Conservation (phyloP, 2,113 vertebrate species). For the Syngnathus floridae region DNA sequence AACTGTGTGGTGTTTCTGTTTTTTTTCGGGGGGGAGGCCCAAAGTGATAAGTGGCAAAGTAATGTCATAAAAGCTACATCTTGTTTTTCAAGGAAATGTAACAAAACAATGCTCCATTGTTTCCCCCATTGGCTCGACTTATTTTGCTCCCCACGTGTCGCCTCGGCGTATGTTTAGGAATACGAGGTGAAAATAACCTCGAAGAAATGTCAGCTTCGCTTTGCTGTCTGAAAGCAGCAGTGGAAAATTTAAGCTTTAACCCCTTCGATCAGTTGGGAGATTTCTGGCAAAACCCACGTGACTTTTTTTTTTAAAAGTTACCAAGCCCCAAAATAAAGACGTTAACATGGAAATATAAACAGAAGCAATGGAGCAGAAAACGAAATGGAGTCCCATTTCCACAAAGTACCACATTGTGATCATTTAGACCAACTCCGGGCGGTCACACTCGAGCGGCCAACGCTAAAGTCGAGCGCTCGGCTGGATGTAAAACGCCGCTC, state of each 20-base stretch:
- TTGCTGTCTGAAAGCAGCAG: slow-evolving; percentile 15
- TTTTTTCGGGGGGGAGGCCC: not conserved
- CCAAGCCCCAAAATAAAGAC: slow-evolving; percentile 30
- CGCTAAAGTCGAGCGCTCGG: slow-evolving; percentile 28
- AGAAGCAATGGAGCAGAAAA: slow-evolving; percentile 50
- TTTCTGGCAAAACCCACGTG: slow-evolving; percentile 39
- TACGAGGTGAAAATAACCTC: slow-evolving; percentile 29
- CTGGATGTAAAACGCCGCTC: slow-evolving; percentile 26
- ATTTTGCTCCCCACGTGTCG: slow-evolving; percentile 10
- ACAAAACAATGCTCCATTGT: slow-evolving; percentile 11
- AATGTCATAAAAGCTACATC: slow-evolving; percentile 10
- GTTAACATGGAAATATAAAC: slow-evolving; percentile 56
- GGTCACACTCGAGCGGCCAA: slow-evolving; percentile 32
- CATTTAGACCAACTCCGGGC: slow-evolving; percentile 49
- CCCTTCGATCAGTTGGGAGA: slow-evolving; percentile 32
- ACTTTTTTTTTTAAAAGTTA: slow-evolving; percentile 29
- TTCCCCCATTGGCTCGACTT: slow-evolving; percentile 14
- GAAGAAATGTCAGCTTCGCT: slow-evolving; percentile 33
- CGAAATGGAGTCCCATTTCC: slow-evolving; percentile 41
- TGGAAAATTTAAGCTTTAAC: slow-evolving; percentile 32
- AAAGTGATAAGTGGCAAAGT: not conserved
- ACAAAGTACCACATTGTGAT: slow-evolving; percentile 52
- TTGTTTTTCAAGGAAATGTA: slow-evolving; percentile 2
- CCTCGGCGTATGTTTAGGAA: slow-evolving; percentile 8
- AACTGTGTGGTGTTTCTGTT: not conserved